Conservation (phyloP, 1,140 invertebrate genomes). For the Zaprionus davidi region DNA sequence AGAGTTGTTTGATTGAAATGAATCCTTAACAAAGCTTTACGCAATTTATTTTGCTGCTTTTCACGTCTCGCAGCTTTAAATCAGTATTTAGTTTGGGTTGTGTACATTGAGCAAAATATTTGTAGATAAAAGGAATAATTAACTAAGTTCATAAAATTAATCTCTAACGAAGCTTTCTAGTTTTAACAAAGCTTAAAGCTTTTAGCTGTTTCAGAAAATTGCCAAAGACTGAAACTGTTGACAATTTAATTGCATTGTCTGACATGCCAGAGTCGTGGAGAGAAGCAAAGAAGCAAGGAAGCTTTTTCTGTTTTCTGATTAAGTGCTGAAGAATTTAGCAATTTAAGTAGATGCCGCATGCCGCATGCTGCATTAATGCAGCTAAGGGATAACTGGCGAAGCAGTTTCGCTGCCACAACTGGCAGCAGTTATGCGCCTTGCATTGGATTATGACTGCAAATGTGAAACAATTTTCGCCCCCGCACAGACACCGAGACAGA, state of each 20-base stretch:
- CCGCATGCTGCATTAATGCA: not conserved
- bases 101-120: too few relatives aligned
- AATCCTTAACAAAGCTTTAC: too few relatives aligned
- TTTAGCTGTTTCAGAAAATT: not conserved
- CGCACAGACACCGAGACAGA: not conserved
- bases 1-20: too few relatives aligned
- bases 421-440: slow-evolving; percentile 32
- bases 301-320: not conserved
- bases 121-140: too few relatives aligned
- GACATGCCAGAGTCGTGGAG: not conserved
- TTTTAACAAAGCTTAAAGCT: not conserved
- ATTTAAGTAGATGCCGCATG: not conserved
- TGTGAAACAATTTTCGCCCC: slow-evolving; percentile 53
- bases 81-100: too few relatives aligned
- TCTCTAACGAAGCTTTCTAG: too few relatives aligned
- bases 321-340: slow-evolving; percentile 5
- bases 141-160: too few relatives aligned
- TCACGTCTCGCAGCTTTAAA: too few relatives aligned
- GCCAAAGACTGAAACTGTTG: not conserved
- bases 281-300: not conserved
- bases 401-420: not conserved
- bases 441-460: slow-evolving; percentile 61
- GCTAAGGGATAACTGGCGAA: not conserved
- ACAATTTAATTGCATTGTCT: not conserved
- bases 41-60: too few relatives aligned